Evolutionary conservation across 92 coral and sea anemone genomes (phyloP).

Genomic region (Bergia sp.): DNA sequence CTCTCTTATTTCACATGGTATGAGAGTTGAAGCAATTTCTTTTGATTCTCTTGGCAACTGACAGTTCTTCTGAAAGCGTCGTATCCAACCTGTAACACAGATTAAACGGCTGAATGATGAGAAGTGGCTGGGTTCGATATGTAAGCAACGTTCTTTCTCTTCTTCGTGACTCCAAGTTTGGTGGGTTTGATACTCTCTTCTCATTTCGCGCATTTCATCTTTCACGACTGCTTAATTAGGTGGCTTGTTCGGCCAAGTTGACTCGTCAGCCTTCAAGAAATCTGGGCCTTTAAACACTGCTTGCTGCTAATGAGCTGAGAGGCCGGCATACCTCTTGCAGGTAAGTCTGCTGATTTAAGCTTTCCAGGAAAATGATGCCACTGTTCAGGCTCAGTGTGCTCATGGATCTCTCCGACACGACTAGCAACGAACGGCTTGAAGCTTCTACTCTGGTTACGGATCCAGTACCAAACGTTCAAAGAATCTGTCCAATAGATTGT

Average conservation of each 20-base stretch:
- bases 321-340: slow-evolving; percentile 33
- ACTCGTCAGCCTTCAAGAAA: background rate
- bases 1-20: background rate
- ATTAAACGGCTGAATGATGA: background rate
- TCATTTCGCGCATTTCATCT: slow-evolving; percentile 27
- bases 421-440: slow-evolving; percentile 49
- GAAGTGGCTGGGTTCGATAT: background rate
- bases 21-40: background rate
- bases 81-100: background rate
- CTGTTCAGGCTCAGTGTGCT: slow-evolving; percentile 46
- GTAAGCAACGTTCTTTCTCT: background rate
- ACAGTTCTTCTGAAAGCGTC: background rate
- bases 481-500: slow-evolving; percentile 54
- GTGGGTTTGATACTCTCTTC: background rate
- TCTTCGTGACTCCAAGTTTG: slow-evolving; percentile 1
- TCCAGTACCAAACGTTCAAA: slow-evolving; percentile 61
- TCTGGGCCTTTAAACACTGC: slow-evolving; percentile 56
- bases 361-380: slow-evolving; percentile 44
- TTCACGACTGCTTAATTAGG: background rate
- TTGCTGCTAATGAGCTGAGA: slow-evolving; percentile 11
- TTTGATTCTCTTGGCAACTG: background rate
- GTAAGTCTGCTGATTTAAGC: slow-evolving; percentile 34
- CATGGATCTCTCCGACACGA: slow-evolving; percentile 56
- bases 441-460: slow-evolving; percentile 56
- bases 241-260: no score